Conservation (phyloP, 2,113 vertebrate species). For the Fregetta grallaria region DNA sequence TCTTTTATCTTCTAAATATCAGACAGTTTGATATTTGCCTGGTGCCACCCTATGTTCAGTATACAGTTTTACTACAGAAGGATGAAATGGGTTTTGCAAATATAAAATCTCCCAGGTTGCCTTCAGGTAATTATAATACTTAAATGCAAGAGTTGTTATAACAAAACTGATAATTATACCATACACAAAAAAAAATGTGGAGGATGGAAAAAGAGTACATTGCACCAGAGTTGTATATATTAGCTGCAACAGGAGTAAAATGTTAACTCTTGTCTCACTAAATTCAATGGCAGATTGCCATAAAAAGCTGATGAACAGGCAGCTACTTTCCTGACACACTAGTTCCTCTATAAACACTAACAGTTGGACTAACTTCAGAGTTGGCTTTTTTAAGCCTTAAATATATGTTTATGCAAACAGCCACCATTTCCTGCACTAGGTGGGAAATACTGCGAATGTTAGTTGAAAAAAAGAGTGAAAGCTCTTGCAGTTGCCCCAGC, state of each 20-base stretch:
- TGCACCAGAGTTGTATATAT: neutral
- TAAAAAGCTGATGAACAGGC: neutral
- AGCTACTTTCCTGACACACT: neutral
- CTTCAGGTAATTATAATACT: neutral
- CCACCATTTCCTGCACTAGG: neutral
- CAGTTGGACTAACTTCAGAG: neutral
- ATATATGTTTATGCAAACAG: constrained; percentile 29
- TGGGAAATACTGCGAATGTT: constrained; percentile 16
- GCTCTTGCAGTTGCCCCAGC: constrained; percentile 11
- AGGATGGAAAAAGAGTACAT: neutral
- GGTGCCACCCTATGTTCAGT: neutral
- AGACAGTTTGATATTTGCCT: neutral
- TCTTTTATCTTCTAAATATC: neutral
- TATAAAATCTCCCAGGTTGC: neutral
- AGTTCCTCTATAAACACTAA: neutral
- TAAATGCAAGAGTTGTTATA: neutral
- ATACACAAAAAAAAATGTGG: neutral
- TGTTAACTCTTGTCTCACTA: neutral
- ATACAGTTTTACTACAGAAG: neutral
- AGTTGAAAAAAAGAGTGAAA: neutral
- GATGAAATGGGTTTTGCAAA: neutral
- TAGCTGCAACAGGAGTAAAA: neutral
- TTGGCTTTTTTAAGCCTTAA: constrained; percentile 4
- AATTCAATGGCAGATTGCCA: neutral
- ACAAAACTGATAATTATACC: neutral